Conservation (phyloP, 92 coral and sea anemone species). For the Porites evermanni region DNA sequence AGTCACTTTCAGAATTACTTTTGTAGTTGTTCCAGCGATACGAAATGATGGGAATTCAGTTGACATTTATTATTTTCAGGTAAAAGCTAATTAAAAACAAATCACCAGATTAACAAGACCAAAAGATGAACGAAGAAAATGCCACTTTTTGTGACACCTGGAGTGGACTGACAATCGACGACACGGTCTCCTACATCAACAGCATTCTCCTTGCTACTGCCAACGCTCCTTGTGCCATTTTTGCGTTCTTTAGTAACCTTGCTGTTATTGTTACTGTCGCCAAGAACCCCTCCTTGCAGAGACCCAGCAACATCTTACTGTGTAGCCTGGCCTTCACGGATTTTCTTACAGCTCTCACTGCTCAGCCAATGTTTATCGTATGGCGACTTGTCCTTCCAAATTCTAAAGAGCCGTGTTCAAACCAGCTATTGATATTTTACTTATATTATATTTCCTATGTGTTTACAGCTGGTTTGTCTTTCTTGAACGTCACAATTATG, state of each 20-base stretch:
- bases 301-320: slow-evolving; percentile 47
- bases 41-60: too few species aligned
- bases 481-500: too few species aligned
- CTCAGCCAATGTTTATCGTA: slow-evolving; percentile 9
- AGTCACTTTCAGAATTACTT: too few species aligned
- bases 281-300: slow-evolving; percentile 29
- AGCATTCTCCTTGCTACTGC: slow-evolving; percentile 1
- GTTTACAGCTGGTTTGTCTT: too few species aligned
- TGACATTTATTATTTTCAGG: background rate
- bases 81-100: too few species aligned
- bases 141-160: background rate
- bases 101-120: background rate
- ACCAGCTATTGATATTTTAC: too few species aligned
- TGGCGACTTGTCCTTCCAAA: too few species aligned
- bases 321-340: slow-evolving; percentile 54
- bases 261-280: slow-evolving; percentile 35
- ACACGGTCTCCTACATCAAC: slow-evolving; percentile 3
- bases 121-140: background rate
- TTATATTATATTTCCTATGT: too few species aligned
- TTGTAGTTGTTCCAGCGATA: too few species aligned
- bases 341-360: slow-evolving; percentile 39
- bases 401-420: too few species aligned
- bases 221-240: background rate
- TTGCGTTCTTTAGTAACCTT: slow-evolving; percentile 21
- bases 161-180: background rate